Conservation (phyloP, 2,888 invertebrate species). For the Esperia sulphurella region DNA sequence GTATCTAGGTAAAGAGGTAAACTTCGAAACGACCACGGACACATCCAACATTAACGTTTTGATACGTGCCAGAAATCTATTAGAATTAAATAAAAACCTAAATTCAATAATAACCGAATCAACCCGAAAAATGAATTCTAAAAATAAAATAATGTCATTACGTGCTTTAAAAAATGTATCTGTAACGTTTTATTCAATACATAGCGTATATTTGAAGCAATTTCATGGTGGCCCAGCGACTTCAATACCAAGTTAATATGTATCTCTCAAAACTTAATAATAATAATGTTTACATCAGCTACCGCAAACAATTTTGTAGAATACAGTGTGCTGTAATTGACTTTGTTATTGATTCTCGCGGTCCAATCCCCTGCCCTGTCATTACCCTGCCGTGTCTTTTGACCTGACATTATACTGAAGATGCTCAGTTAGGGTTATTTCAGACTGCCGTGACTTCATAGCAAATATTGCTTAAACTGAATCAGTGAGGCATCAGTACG, state of each 20-base stretch:
- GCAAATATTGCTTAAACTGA: too few species aligned
- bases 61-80: too few species aligned
- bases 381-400: conserved; percentile 67
- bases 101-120: too few species aligned
- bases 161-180: not conserved
- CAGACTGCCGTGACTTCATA: conserved; percentile 19
- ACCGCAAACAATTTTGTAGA: conserved; percentile 12
- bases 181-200: not conserved
- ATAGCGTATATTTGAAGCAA: not conserved
- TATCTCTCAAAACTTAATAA: not conserved
- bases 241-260: not conserved
- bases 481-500: too few species aligned
- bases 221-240: not conserved
- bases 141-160: not conserved
- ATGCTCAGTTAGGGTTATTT: conserved; percentile 26
- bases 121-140: too few species aligned
- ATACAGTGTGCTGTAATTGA: conserved; percentile 18
- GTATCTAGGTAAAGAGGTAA: too few species aligned
- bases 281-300: conserved; percentile 6
- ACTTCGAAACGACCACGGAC: too few species aligned
- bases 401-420: conserved; percentile 46
- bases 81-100: too few species aligned
- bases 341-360: conserved; percentile 43
- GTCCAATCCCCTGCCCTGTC: conserved; percentile 53
- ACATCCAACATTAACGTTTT: too few species aligned